Percentiles rank a stretch among this genome's conserved stretches.
Conservation (phyloP, 2,888 invertebrate genomes). For the Eupithecia exiguata region DNA sequence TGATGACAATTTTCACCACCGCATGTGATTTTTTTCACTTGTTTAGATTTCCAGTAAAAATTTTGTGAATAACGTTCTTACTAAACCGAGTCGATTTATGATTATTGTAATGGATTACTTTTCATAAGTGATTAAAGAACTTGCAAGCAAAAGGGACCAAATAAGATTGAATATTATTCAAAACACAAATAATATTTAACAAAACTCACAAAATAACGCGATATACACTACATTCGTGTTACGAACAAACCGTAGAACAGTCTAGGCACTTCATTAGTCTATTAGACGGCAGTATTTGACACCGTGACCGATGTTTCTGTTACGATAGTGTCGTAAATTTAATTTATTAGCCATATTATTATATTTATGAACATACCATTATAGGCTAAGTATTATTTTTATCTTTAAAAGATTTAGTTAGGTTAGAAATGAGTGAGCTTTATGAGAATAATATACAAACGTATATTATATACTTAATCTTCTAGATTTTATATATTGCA, state of each 20-base stretch:
- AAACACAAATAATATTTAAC: constrained; percentile 69
- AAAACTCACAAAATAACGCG: constrained; percentile 72
- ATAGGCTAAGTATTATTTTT: constrained; percentile 81
- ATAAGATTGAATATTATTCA: constrained; percentile 68
- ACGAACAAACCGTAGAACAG: constrained; percentile 68
- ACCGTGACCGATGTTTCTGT: constrained; percentile 60
- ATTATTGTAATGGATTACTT: constrained; percentile 59
- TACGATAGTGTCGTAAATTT: constrained; percentile 71
- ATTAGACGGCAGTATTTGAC: constrained; percentile 62
- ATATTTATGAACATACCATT: constrained; percentile 83
- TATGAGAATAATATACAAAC: constrained; percentile 65
- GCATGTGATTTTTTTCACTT: constrained; percentile 62
- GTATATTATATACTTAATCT: constrained; percentile 58
- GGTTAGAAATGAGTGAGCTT: constrained; percentile 82
- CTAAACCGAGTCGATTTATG: constrained; percentile 65
- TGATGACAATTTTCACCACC: constrained; percentile 47
- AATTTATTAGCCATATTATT: constrained; percentile 82
- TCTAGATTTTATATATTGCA: constrained; percentile 65
- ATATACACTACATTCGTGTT: constrained; percentile 54
- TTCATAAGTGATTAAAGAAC: constrained; percentile 63
- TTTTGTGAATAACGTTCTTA: constrained; percentile 71
- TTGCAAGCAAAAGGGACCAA: constrained; percentile 84
- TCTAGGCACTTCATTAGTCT: constrained; percentile 70
- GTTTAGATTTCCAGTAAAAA: constrained; percentile 57
- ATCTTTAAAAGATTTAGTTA: constrained; percentile 81